Evolutionary conservation across 2,888 invertebrate species (phyloP), one percentile per base, ranked within the genome.

Genomic region (Ormyrus nitidulus): DNA sequence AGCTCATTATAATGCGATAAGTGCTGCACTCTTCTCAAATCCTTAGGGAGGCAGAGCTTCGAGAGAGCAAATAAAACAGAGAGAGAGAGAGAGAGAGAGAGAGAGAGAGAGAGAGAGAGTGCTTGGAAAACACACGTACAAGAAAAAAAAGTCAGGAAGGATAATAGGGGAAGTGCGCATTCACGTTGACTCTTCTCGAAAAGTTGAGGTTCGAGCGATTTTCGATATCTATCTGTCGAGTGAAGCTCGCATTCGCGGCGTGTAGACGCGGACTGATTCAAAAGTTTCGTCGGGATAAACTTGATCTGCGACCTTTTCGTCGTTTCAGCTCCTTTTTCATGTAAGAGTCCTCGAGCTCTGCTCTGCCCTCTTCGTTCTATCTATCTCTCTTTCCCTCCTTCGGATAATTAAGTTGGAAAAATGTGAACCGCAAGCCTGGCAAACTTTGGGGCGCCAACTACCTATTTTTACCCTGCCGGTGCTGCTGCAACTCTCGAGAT

Each of bases 331-430:
- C 5, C 54, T 64, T 34, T 19, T 5, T 58, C 10, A 7, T n/a
- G 53, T 48, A 34, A 34, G 34, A 34, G 34, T 71, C 34, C 19
- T 48, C 34, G 46, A 34, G 34, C 34, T 34, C 34, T 10, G 46
- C 46, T 11, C 5, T 6, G n/a, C 9, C 49, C 49, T 44, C 53
- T 70, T 75, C 62, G 51, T 58, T 4, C 8, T 13, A 3, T 34
- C 34, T 44, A 58, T 10, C 19, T 64, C 65, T 62, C 82, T 61
- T 65, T 34, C 81, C 84, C 80, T 71, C 19, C 66, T 85, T 83
- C 84, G 83, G 85, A 88, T 88, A 88, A 88, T 88, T 87, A 88
- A 88, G 86, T 88, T 87, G 85, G 85, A 86, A 88, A 88, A 88
- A 88, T 87, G 86, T 84, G 85, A 84, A 83, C 84, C 73, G 80